These are phyloP conservation scores for Etheostoma cragini DNA, from an alignment of 2,113 vertebrate genomes.

Conservation along the genomic window DNA sequence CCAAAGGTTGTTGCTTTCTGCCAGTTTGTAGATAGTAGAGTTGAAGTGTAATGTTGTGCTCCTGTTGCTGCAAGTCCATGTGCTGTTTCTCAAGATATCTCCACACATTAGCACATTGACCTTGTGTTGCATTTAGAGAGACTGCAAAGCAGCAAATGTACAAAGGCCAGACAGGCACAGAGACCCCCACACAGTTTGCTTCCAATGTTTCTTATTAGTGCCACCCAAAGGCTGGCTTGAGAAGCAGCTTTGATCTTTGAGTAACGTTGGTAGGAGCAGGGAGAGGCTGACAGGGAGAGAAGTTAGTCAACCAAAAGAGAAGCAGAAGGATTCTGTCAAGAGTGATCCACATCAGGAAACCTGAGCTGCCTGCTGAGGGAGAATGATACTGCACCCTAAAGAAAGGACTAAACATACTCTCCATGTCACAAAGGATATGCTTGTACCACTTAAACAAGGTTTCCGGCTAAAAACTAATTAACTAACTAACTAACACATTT, in stretches of 20 bases:
- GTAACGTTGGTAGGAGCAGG: constrained; percentile 48
- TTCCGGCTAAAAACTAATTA: constrained; percentile 15
- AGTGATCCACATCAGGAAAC: constrained; percentile 76
- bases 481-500: neutral
- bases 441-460: constrained; percentile 29
- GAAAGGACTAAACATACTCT: constrained; percentile 61
- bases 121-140: constrained; percentile 49
- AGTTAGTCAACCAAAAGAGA: constrained; percentile 72
- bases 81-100: constrained; percentile 26
- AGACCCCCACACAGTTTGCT: constrained; percentile 38
- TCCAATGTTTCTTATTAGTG: constrained; percentile 55
- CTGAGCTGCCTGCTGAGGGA: constrained; percentile 54
- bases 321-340: constrained; percentile 80
- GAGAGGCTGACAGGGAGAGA: constrained; percentile 55
- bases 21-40: neutral
- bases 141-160: constrained; percentile 14
- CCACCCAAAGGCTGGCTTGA: constrained; percentile 52
- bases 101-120: constrained; percentile 58
- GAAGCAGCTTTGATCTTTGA: constrained; percentile 70
- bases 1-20: neutral
- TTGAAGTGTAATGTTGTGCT: neutral
- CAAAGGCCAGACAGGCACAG: constrained; percentile 27
- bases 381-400: constrained; percentile 68
- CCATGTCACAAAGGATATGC: constrained; percentile 60
- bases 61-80: neutral